These are phyloP conservation scores for Phaethornis superciliosus DNA, from an alignment of 2,113 vertebrate genomes.

Conservation along the genomic window DNA sequence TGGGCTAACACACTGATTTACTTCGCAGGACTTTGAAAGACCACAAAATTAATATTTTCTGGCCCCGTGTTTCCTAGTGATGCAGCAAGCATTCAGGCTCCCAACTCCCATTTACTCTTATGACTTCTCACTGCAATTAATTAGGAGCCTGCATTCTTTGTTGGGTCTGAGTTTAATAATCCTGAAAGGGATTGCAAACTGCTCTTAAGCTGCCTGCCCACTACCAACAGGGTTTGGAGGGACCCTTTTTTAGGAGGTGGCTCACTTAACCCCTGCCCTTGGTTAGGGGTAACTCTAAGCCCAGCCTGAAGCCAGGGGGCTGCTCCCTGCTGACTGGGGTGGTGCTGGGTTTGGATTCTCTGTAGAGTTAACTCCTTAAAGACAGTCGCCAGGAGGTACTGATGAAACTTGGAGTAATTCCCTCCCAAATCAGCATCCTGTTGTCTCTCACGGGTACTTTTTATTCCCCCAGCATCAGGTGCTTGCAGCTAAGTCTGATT, in stretches of 20 bases:
- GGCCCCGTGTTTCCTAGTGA: background rate
- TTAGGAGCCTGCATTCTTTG: constrained; percentile 26
- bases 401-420: background rate
- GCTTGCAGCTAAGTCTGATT: background rate
- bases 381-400: background rate
- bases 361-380: background rate
- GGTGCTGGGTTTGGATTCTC: background rate
- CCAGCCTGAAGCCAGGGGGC: background rate
- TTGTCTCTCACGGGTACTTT: background rate
- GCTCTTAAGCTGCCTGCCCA: constrained; percentile 5
- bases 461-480: background rate
- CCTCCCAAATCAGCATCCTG: background rate
- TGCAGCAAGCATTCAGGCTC: constrained; percentile 10
- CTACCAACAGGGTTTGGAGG: constrained; percentile 15
- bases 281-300: background rate
- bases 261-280: background rate
- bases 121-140: constrained; percentile 28
- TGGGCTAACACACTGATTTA: background rate
- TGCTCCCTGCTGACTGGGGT: background rate
- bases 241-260: background rate
- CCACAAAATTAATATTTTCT: background rate
- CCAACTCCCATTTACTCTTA: background rate
- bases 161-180: constrained; percentile 9
- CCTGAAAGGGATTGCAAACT: constrained; percentile 8
- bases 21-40: constrained; percentile 14